These are phyloP conservation scores for Cygnus atratus DNA, from an alignment of 2,113 vertebrate genomes.

Conservation along the genomic window DNA sequence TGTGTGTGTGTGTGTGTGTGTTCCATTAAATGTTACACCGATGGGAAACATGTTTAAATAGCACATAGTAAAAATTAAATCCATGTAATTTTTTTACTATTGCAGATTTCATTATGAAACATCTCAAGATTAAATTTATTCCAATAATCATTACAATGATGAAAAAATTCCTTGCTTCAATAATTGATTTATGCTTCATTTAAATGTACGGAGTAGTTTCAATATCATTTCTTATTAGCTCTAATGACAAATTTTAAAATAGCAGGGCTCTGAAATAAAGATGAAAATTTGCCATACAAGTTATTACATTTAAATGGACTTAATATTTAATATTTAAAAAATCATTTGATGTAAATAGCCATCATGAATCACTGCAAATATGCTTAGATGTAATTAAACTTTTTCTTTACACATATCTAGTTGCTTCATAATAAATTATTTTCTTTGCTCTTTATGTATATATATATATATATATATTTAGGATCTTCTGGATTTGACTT, in stretches of 20 bases:
- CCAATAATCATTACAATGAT: constrained; percentile 83
- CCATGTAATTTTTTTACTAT: constrained; percentile 69
- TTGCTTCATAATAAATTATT: constrained; percentile 75
- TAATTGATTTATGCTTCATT: constrained; percentile 88
- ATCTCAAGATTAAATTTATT: constrained; percentile 83
- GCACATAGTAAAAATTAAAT: constrained; percentile 71
- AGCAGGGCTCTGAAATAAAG: constrained; percentile 82
- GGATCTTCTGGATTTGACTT: constrained; percentile 37
- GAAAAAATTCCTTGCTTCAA: constrained; percentile 84
- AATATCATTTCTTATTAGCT: constrained; percentile 85
- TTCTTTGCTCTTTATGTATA: constrained; percentile 42
- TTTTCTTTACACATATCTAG: constrained; percentile 73
- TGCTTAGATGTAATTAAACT: constrained; percentile 81
- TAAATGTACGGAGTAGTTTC: constrained; percentile 81
- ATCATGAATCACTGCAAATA: constrained; percentile 83
- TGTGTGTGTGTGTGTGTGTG: not conserved
- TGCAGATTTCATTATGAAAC: constrained; percentile 78
- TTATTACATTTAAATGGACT: constrained; percentile 86
- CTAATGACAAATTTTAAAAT: constrained; percentile 85
- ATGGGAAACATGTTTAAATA: constrained; percentile 58
- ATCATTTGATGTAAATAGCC: constrained; percentile 86
- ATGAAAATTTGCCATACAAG: constrained; percentile 84
- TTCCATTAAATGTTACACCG: constrained; percentile 38
- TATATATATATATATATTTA: not conserved
- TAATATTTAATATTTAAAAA: constrained; percentile 87